Evolutionary conservation across 2,888 invertebrate genomes (phyloP).

Genomic region (Trachelus tabidus): DNA sequence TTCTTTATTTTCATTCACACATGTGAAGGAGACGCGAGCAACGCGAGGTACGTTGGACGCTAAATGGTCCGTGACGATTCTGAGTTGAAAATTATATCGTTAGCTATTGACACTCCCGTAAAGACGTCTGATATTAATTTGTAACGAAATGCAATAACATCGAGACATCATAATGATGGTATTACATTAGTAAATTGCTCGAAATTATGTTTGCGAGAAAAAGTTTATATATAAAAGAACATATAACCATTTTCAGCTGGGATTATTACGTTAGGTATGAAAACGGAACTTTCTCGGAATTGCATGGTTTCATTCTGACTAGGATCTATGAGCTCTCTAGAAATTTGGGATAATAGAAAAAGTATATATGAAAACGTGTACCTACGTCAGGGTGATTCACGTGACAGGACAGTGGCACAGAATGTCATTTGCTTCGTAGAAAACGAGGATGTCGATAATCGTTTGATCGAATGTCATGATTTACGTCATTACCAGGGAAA

Average conservation of each 20-base stretch:
- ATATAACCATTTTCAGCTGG: background rate
- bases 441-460: background rate
- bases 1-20: background rate
- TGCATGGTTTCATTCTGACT: background rate
- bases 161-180: background rate
- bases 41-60: background rate
- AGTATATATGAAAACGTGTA: background rate
- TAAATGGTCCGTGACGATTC: background rate
- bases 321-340: background rate
- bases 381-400: background rate
- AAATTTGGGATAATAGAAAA: background rate
- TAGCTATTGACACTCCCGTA: background rate
- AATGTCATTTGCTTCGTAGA: background rate
- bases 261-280: background rate
- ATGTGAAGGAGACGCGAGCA: too few species aligned
- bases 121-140: background rate
- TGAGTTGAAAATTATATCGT: background rate
- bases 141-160: background rate
- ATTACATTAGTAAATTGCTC: too few species aligned
- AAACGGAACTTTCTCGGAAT: background rate
- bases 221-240: background rate
- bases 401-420: background rate
- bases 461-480: slow-evolving; percentile 1
- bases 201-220: background rate
- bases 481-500: background rate